Conservation (phyloP, 2,888 invertebrate species). For the Lepeophtheirus nordmannii region DNA sequence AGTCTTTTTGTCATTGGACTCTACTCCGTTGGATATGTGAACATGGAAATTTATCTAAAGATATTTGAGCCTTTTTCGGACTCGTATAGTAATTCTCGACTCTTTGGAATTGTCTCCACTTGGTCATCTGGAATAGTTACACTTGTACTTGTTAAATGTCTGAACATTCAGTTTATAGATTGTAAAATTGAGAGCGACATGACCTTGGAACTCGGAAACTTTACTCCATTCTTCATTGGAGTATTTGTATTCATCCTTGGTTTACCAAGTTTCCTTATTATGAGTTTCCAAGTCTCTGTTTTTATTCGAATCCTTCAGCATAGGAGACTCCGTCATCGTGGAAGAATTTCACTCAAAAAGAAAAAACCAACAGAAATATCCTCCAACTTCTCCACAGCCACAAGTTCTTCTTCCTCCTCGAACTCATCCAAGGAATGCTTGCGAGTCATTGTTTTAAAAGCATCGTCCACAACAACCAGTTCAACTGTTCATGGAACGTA, state of each 20-base stretch:
- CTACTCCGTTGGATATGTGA: not conserved
- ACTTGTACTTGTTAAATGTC: not conserved
- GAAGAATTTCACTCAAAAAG: not conserved
- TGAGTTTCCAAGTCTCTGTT: not conserved
- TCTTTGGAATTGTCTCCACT: not conserved
- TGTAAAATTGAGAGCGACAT: not conserved
- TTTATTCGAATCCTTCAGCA: not conserved
- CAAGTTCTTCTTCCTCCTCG: not conserved
- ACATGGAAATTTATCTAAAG: constrained; percentile 2
- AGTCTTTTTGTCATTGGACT: not conserved
- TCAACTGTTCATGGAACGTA: not conserved
- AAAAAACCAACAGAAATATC: not conserved
- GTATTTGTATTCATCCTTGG: not conserved
- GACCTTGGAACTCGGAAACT: not conserved
- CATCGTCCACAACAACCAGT: not conserved
- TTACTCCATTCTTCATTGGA: not conserved
- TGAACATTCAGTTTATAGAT: not conserved
- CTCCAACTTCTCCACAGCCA: not conserved
- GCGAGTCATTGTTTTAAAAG: not conserved
- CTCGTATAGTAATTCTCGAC: not conserved
- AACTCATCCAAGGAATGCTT: not conserved
- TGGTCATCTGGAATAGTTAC: not conserved
- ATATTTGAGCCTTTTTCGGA: not conserved
- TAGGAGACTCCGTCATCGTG: not conserved
- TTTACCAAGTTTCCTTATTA: not conserved